Base-by-base conservation (phyloP, 64 coral and sea anemone genomes). In the Montipora efflorescens region DNA sequence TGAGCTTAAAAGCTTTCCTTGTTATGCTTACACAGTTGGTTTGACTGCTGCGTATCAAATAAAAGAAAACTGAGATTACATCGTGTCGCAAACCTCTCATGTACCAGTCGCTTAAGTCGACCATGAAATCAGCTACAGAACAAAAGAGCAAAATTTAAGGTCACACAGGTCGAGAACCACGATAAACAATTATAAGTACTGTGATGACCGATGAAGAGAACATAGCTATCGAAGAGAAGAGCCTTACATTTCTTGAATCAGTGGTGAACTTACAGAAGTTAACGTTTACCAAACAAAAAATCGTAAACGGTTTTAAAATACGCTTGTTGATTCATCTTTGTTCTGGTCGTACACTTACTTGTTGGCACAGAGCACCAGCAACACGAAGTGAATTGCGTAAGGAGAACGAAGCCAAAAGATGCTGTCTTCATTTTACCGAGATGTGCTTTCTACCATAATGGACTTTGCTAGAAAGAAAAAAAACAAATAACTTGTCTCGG, bases 311-410 rank as follows among this genome's bases (percentile, higher is more conserved):
- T 62, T 86, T 67, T 72, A 20, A 14, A 86, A 72, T 45, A 12
- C 14, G 4, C n/a, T 49, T 50, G 48, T 13, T 14, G 8, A 47
- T 3, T 47, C 8, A 48, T 6, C 76, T 19, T 48, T 48, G 12
- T 7, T 50, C 5, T n/a, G 22, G 18, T 50, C 45, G 8, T 21
- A 14, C n/a, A 82, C 68, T 22, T 86, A 86, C 82, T 66, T 72
- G 47, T 50, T 49, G 46, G 16, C 46, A 86, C 47, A 9, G 82
- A 86, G 15, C 82, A 71, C 62, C 82, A 86, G 64, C 19, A 59
- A 49, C n/a, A 19, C 9, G 82, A 71, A 70, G 71, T 86, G n/a
- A 21, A 49, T 15, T 86, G 82, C 47, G 66, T 46, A 21, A 86
- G 44, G 0, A 70, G 7, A 21, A 86, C 8, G 16, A 72, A 18